phyloP scores from a whole-genome alignment of 1,140 invertebrate genomes.

The Marisa cornuarietis region DNA sequence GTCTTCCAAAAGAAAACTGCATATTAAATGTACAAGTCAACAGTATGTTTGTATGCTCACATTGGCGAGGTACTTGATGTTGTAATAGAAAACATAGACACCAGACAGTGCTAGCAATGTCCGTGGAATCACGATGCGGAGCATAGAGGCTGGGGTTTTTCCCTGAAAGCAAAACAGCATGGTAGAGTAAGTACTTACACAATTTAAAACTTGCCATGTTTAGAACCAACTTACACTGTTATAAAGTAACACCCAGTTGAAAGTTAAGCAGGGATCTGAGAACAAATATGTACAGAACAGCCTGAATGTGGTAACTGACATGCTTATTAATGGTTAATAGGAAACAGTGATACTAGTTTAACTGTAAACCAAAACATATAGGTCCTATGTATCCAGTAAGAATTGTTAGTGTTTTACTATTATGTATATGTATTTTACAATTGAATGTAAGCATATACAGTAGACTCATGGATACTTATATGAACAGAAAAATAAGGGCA shows the following conservation, averaged over 20 bases:
- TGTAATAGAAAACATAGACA: conserved; percentile 12
- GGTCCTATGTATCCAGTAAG: too few species aligned
- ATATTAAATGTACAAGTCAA: neutral
- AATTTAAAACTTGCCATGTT: neutral
- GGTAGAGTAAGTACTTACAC: neutral
- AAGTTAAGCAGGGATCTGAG: too few species aligned
- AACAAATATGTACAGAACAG: too few species aligned
- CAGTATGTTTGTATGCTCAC: neutral
- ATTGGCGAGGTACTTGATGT: conserved; percentile 20
- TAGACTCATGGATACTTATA: neutral
- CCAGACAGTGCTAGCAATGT: neutral
- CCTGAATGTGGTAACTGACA: too few species aligned
- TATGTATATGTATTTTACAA: too few species aligned
- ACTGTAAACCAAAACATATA: too few species aligned
- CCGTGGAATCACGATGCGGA: neutral
- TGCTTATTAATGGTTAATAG: neutral
- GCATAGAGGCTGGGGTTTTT: neutral
- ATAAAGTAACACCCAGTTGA: neutral
- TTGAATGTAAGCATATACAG: too few species aligned
- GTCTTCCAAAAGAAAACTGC: neutral
- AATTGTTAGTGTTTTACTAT: too few species aligned
- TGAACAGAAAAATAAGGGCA: neutral
- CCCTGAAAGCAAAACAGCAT: conserved; percentile 22
- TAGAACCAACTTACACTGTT: neutral
- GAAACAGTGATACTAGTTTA: too few species aligned